A percentile compares a stretch with the other conserved stretches of the same genome.
phyloP scores from a whole-genome alignment of 2,113 vertebrate genomes.

The Rhegmatorhina hoffmannsi region DNA sequence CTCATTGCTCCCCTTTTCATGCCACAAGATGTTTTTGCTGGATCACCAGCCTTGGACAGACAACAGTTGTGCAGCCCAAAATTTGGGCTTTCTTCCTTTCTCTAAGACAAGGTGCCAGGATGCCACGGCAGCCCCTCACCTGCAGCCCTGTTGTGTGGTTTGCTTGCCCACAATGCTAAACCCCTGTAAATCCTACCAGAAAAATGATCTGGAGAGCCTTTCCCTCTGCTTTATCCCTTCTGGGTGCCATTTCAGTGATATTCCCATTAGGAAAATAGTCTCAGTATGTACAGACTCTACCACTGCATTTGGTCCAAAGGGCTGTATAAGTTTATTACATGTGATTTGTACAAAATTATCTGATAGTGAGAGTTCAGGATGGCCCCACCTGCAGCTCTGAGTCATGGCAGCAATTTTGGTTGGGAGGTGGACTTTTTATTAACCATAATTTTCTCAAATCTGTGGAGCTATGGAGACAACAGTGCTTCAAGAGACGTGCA shows the following conservation, averaged over 20 bases:
- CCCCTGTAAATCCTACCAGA: not conserved
- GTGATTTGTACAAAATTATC: not conserved
- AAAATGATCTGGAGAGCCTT: not conserved
- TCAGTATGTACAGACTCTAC: not conserved
- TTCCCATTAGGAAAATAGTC: not conserved
- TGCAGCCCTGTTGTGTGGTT: not conserved
- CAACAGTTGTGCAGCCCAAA: not conserved
- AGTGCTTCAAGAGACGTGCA: accelerated
- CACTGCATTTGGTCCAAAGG: not conserved
- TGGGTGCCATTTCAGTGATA: not conserved
- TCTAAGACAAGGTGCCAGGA: not conserved
- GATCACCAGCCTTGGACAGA: not conserved
- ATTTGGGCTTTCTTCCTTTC: not conserved
- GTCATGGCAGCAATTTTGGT: not conserved
- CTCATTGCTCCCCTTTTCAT: accelerated
- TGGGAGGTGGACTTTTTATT: not conserved
- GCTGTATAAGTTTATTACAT: not conserved
- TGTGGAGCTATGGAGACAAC: not conserved
- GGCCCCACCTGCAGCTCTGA: not conserved
- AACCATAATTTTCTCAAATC: not conserved
- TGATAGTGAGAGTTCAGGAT: not conserved
- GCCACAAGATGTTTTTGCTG: not conserved
- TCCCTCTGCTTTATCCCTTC: not conserved
- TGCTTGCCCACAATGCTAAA: not conserved
- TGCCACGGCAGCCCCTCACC: not conserved